Evolutionary conservation across 2,113 vertebrate species (phyloP).

Genomic region (Heptranchias perlo): DNA sequence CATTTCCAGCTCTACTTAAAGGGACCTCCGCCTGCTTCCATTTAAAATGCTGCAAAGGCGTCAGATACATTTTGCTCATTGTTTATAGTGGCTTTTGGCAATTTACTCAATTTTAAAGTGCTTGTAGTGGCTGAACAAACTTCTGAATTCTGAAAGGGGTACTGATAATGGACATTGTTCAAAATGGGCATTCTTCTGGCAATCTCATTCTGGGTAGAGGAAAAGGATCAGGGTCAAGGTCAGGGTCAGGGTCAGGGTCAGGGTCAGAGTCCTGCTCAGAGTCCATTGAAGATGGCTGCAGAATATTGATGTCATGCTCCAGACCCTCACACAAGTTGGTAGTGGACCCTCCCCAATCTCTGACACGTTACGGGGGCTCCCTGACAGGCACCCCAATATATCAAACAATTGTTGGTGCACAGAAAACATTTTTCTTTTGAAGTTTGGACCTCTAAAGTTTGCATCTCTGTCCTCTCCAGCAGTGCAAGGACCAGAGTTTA

Average conservation of each 20-base stretch:
- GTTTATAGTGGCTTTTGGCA: neutral
- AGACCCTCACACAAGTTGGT: neutral
- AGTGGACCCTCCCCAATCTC: neutral
- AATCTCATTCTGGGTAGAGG: neutral
- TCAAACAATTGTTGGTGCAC: no score
- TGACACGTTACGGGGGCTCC: neutral
- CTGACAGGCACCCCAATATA: neutral
- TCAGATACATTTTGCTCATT: neutral
- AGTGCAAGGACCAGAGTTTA: neutral
- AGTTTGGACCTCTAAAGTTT: neutral
- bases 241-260: neutral
- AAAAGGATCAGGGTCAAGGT: neutral
- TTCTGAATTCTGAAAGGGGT: no score
- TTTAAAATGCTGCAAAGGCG: neutral
- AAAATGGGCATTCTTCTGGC: no score
- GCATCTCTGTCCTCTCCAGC: neutral
- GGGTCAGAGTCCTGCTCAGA: no score
- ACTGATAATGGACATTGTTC: no score
- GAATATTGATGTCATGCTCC: neutral
- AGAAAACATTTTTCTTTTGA: neutral
- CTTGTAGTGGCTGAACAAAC: no score
- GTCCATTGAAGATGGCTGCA: no score
- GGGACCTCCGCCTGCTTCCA: neutral
- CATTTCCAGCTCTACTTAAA: neutral
- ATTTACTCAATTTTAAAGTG: no score